A percentile compares a stretch with the other conserved stretches of the same genome.
Evolutionary conservation across 2,888 invertebrate genomes (phyloP).

Genomic region (Heliconius ethilla): DNA sequence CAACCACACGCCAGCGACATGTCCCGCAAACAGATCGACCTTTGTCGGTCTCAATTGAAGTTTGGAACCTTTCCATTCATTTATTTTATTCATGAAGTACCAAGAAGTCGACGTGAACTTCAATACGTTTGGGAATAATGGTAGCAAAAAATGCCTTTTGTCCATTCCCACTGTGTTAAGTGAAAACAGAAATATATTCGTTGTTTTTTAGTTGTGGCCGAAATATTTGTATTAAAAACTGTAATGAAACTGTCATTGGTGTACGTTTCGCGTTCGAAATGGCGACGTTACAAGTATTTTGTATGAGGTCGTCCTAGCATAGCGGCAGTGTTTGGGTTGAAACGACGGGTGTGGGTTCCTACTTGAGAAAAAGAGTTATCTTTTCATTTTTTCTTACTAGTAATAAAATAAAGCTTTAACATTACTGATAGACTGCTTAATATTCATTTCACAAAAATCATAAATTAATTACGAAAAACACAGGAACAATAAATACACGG

Average conservation of each 20-base stretch:
- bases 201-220: not conserved
- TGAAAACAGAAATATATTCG: conserved; percentile 15
- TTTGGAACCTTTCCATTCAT: conserved; percentile 45
- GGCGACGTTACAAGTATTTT: not conserved
- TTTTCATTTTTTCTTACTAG: too few species aligned
- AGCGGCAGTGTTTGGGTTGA: too few species aligned
- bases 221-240: conserved; percentile 3
- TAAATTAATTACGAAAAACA: not conserved
- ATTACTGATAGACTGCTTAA: too few species aligned
- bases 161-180: conserved; percentile 19
- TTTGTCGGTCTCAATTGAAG: conserved; percentile 36
- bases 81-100: conserved; percentile 47
- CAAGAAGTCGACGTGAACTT: conserved; percentile 38
- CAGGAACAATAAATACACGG: too few species aligned
- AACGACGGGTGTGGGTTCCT: too few species aligned
- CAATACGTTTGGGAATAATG: conserved; percentile 34
- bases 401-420: too few species aligned
- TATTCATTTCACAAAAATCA: not conserved
- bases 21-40: conserved; percentile 42
- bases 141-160: conserved; percentile 18
- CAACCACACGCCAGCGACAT: conserved; percentile 39
- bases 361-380: too few species aligned
- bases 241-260: conserved; percentile 1
- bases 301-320: not conserved
- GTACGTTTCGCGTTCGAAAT: not conserved